Evolutionary conservation across 1,140 invertebrate species (phyloP), one percentile per base, ranked within the genome.

Genomic region (Limonius californicus): DNA sequence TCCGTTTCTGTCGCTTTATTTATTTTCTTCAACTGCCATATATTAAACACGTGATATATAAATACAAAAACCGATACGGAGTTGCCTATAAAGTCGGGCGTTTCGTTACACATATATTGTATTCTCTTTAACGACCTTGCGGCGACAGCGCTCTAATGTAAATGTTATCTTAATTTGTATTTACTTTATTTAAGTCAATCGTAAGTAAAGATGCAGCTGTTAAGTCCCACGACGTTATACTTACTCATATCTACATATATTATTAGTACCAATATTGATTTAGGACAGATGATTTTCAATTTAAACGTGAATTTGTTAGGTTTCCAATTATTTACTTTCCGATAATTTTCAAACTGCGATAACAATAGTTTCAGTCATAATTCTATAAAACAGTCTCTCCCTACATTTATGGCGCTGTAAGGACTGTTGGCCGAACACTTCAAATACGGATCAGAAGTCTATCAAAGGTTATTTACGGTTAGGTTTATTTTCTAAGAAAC

Each of bases 391-490:
- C n/a, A 16, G 2, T 12, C 16, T 19, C 45, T n/a, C n/a, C 14
- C 14, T 6, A n/a, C 45, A 18, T 50, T 50, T 50, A 50, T 18
- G 45, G 15, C 4, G 16, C 7, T 19, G 3, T 50, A 50, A 50
- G 45, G 2, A 50, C 12, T 45, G 9, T 27, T 27, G 6, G 45
- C 45, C 45, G 45, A 50, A 50, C 45, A 50, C 45, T 14, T 50
- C 18, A 50, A 50, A 50, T 50, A 14, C 3, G 16, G 45, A 50
- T 19, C 45, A 50, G 45, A 19, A 50, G 45, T 50, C 45, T 19
- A 50, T 57, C 19, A 57, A 57, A 57, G 56, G 56, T 57, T 57
- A 57, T 35, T 39, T 50, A 50, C 45, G 45, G n/a, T 8, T 57
- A 50, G 15, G 45, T 50, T 19, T 21, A 21, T 59, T 59, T 39